Base-by-base conservation (phyloP, 2,797 vertebrate genomes). In the Chromobotia macracanthus region DNA sequence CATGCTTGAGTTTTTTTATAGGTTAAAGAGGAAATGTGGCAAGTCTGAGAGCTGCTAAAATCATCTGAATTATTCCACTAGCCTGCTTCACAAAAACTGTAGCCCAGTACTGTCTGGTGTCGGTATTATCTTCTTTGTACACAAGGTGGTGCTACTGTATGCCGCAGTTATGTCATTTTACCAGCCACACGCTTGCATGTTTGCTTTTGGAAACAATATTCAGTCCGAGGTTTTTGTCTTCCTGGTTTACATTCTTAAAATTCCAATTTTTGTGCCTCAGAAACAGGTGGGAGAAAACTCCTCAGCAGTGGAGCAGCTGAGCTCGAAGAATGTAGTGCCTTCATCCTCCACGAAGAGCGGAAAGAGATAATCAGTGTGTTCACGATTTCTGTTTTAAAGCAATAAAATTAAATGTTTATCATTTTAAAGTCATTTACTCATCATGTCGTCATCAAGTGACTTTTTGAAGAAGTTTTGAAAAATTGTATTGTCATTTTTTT, bases 291-390 rank as follows among this genome's bases (percentile, higher is more conserved):
- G 80, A 50, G 90, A 89, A n/a, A n/a, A n/a, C 18, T 80, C 82
- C 0, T 61, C 88, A 50, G 85, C 86, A 9, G 0, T 65, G 1
- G 89, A 86, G 23, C 74, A 75, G 31, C 82, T n/a, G 3, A 90
- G 87, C 84, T 89, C 90, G 10, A 60, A 5, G 67, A 91, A 92
- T 2, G 88, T 94, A 9, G 89, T 91, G 77, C 58, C 86, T 12
- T 84, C 85, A 53, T 86, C 91, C 15, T 48, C 84, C 9, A 66
- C 82, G 70, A 90, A 85, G 79, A 89, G 89, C 68, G 84, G 89
- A 46, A 92, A 90, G 81, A 92, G 89, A 78, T 94, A 94, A 90
- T 48, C 51, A 10, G 31, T 75, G 51, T 0, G 84, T 84, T 16
- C 56, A 31, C 28, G 1, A 31, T 63, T 18, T 16, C 19, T 0